Conservation (phyloP, 2,888 invertebrate species). For the Malthinus flaveolus region DNA sequence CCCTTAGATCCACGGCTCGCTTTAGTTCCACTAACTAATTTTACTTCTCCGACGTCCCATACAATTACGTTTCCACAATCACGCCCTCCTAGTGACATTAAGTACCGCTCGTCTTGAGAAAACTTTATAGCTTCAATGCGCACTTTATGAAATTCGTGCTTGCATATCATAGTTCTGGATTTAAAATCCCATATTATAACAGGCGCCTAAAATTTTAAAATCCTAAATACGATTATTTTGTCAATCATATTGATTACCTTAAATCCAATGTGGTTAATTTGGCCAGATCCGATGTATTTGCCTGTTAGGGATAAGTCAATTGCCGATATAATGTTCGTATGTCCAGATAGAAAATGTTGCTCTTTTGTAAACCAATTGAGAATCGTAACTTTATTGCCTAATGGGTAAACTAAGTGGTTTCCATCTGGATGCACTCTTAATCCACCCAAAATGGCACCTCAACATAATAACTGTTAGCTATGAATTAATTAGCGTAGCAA, state of each 20-base stretch:
- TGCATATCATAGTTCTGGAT: conserved; percentile 62
- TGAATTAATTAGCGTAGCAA: conserved; percentile 3
- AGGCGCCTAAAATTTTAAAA: conserved; percentile 58
- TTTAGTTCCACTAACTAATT: conserved; percentile 55
- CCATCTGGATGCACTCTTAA: conserved; percentile 74
- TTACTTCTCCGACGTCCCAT: conserved; percentile 68
- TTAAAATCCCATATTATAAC: conserved; percentile 88
- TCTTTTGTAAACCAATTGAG: conserved; percentile 69
- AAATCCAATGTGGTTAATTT: conserved; percentile 89
- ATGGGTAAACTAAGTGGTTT: conserved; percentile 72
- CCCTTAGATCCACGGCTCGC: conserved; percentile 49
- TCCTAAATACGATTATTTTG: background rate
- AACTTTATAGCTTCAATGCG: conserved; percentile 85
- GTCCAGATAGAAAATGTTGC: conserved; percentile 77
- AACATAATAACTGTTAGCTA: conserved; percentile 30
- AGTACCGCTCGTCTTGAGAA: conserved; percentile 76
- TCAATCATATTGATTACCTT: conserved; percentile 59
- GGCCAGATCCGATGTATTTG: conserved; percentile 84
- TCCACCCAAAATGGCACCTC: conserved; percentile 58
- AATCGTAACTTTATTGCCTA: conserved; percentile 78
- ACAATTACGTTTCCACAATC: conserved; percentile 89
- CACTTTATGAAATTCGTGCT: conserved; percentile 86
- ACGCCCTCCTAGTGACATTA: conserved; percentile 85
- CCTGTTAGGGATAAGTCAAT: conserved; percentile 76
- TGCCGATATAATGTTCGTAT: conserved; percentile 77